Base-by-base conservation (phyloP, 2,797 vertebrate genomes). In the Gymnopithys bicolor region DNA sequence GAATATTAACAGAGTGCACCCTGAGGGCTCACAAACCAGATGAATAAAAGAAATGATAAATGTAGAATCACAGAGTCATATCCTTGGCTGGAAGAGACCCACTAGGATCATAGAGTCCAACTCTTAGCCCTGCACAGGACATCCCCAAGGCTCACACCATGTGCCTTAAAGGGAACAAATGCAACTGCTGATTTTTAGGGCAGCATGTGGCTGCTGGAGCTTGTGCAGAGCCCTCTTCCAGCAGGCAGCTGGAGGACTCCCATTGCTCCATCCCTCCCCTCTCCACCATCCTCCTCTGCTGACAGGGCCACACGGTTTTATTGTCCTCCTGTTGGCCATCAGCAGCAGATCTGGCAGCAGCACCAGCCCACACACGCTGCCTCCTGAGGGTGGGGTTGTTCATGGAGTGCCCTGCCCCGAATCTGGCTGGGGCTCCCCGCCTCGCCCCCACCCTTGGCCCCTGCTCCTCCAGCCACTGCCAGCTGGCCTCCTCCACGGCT, bases 381-480 rank as follows among this genome's bases (percentile, higher is more conserved):
- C 48, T 84, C 2, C 0, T 0, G 2, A 48, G 55, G 35, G 45
- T 39, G 78, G 3, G 7, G 49, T 52, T 2, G 1, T 2, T 1
- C 3, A 0, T 0, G 0, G 11, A 91, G 62, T 49, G 64, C 69
- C 68, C 90, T 73, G 73, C 73, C 64, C 87, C 8, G 1, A 23
- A 30, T 10, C 63, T 74, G 75, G 63, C 78, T 87, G 11, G 4
- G 23, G 18, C 33, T 77, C 41, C 59, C 46, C 11, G 11, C 30
- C 2, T 0, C 8, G 2, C 23, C 35, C 60, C 35, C 37, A 39
- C 32, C 74, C 77, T 70, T 87, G 77, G 86, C 81, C 85, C 51
- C 53, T 4, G 1, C 2, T 0, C 71, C 35, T 35, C 3, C 55
- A 67, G 48, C 74, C 52, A 13, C 13, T 7, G 35, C 89, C 91